Conservation (phyloP, 30 jellyfish, hydroid and myxozoan genomes). For the Aurelia coerulea region DNA sequence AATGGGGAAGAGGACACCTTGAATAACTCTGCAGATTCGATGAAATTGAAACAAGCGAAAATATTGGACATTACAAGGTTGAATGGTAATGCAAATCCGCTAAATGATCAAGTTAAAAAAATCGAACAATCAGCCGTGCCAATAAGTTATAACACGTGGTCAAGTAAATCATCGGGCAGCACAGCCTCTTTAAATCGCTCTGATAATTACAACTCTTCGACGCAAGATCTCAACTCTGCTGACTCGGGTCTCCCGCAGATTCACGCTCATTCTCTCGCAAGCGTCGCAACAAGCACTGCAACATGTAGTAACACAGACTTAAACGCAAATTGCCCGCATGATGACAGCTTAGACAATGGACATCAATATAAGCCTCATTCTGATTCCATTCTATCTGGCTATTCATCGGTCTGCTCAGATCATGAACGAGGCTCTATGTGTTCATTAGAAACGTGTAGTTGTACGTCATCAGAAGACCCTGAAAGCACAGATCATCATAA, state of each 20-base stretch:
- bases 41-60: not conserved
- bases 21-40: too few relatives aligned
- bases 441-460: slow-evolving; percentile 53
- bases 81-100: not conserved
- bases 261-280: not conserved
- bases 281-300: not conserved
- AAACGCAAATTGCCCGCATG: not conserved
- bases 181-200: slow-evolving; percentile 27
- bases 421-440: slow-evolving; percentile 53
- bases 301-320: not conserved
- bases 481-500: slow-evolving; percentile 19
- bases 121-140: slow-evolving; percentile 39
- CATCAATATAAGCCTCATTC: slow-evolving; percentile 51
- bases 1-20: not conserved
- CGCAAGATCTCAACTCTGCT: slow-evolving; percentile 30
- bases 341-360: slow-evolving; percentile 5
- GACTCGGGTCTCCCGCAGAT: not conserved
- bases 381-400: slow-evolving; percentile 53
- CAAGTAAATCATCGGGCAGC: slow-evolving; percentile 61
- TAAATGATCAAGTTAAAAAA: not conserved
- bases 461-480: slow-evolving; percentile 52
- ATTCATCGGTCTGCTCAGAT: slow-evolving; percentile 57
- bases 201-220: slow-evolving; percentile 21
- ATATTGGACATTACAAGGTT: not conserved
- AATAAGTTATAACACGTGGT: slow-evolving; percentile 52